phyloP scores from a whole-genome alignment of 2,113 vertebrate species.

The Chunga burmeisteri region DNA sequence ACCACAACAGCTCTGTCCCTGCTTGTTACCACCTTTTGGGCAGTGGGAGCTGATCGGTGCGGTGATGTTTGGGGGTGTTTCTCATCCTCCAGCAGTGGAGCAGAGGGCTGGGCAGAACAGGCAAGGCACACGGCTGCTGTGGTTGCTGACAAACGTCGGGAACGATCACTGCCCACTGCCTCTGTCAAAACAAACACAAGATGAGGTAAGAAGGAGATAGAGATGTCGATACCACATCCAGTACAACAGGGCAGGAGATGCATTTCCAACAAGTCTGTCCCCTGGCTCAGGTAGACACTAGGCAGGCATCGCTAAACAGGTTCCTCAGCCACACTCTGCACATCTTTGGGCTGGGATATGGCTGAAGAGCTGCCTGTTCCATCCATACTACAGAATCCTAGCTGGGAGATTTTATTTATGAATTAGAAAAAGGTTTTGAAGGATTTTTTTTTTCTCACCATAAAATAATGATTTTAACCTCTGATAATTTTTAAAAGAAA shows the following conservation, averaged over 20 bases:
- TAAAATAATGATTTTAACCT: neutral
- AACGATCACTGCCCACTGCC: neutral
- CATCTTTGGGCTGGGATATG: neutral
- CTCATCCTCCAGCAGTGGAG: neutral
- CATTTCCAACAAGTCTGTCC: neutral
- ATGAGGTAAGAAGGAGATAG: neutral
- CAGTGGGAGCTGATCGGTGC: neutral
- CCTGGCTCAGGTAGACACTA: neutral
- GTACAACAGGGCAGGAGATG: neutral
- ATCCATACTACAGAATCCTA: neutral
- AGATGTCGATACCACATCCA: neutral
- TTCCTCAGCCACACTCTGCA: neutral
- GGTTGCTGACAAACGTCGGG: neutral
- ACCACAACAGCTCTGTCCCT: neutral
- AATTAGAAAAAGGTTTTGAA: neutral
- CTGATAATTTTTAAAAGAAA: neutral
- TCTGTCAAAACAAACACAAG: constrained; percentile 52
- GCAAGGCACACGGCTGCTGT: neutral
- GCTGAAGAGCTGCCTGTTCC: neutral
- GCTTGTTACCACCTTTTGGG: neutral
- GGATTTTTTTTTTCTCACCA: neutral
- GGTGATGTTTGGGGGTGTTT: neutral
- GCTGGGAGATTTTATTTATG: neutral
- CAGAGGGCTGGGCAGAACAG: neutral
- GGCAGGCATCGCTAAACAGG: neutral